phyloP scores from a whole-genome alignment of 37 sponge, comb jelly and placozoan species.

The Ephydatia muelleri region DNA sequence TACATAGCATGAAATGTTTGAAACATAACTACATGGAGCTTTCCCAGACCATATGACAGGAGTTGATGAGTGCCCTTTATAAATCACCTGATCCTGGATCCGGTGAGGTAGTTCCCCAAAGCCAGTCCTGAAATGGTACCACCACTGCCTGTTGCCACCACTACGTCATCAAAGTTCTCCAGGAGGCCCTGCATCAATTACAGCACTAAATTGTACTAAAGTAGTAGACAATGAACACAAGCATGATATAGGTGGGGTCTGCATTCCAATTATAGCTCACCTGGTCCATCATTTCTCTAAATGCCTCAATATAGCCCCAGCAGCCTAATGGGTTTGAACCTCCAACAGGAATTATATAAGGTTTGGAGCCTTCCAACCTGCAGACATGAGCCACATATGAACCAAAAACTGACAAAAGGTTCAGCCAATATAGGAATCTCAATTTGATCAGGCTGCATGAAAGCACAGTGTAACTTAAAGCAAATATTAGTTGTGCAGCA shows the following conservation, averaged over 20 bases:
- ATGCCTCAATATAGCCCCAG: conserved; percentile 84
- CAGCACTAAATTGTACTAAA: too few species aligned
- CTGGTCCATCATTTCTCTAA: conserved; percentile 75
- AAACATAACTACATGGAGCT: too few species aligned
- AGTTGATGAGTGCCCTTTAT: not conserved
- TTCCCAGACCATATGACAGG: too few species aligned
- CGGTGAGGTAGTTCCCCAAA: conserved; percentile 71
- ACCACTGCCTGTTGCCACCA: conserved; percentile 70
- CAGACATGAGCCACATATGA: not conserved
- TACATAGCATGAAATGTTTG: too few species aligned
- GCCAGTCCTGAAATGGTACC: conserved; percentile 79
- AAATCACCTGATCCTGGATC: conserved; percentile 62
- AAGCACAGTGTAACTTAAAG: too few species aligned
- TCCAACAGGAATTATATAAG: conserved; percentile 69
- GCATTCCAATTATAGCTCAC: conserved; percentile 29
- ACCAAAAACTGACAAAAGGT: not conserved
- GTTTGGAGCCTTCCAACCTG: conserved; percentile 53
- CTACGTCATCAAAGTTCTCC: conserved; percentile 50
- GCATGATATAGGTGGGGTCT: not conserved
- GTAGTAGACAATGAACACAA: not conserved
- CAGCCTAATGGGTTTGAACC: conserved; percentile 70
- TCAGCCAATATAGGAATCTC: too few species aligned
- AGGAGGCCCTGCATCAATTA: conserved; percentile 6
- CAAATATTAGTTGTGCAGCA: too few species aligned
- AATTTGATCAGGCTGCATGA: too few species aligned